Conservation (phyloP, 2,797 vertebrate species). For the Lacerta viridis region DNA sequence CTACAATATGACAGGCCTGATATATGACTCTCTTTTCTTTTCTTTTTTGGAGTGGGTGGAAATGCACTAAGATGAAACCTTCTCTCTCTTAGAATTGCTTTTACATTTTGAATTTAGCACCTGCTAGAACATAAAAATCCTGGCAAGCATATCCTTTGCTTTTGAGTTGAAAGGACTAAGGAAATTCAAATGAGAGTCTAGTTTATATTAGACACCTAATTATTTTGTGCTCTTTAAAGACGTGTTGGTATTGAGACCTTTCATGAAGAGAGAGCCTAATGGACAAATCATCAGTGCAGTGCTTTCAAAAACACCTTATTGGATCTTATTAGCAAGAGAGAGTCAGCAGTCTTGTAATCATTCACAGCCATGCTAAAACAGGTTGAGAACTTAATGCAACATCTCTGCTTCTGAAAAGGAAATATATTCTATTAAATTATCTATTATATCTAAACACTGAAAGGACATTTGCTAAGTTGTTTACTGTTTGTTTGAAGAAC, state of each 20-base stretch:
- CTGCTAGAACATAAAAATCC: neutral
- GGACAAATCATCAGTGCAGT: neutral
- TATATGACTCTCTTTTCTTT: neutral
- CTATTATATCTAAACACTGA: neutral
- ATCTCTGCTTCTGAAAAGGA: neutral
- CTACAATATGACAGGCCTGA: neutral
- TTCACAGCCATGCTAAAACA: slow-evolving; percentile 30
- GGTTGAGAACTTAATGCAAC: neutral
- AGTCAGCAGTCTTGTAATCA: slow-evolving; percentile 58
- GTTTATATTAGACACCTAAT: fast-evolving
- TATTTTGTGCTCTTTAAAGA: fast-evolving
- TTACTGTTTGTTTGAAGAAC: slow-evolving; percentile 24
- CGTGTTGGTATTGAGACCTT: neutral
- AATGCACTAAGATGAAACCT: neutral
- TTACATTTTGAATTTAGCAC: slow-evolving; percentile 15
- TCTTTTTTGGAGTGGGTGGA: neutral
- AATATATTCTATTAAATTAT: neutral
- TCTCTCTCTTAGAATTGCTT: neutral
- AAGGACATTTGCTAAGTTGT: slow-evolving; percentile 33
- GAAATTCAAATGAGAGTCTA: neutral
- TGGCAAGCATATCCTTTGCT: slow-evolving; percentile 18
- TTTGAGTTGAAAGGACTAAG: slow-evolving; percentile 2
- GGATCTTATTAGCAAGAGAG: slow-evolving; percentile 41
- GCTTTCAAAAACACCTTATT: slow-evolving; percentile 49
- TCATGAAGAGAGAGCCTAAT: neutral